Evolutionary conservation across 2,888 invertebrate genomes (phyloP).

Genomic region (Drosophila robusta): DNA sequence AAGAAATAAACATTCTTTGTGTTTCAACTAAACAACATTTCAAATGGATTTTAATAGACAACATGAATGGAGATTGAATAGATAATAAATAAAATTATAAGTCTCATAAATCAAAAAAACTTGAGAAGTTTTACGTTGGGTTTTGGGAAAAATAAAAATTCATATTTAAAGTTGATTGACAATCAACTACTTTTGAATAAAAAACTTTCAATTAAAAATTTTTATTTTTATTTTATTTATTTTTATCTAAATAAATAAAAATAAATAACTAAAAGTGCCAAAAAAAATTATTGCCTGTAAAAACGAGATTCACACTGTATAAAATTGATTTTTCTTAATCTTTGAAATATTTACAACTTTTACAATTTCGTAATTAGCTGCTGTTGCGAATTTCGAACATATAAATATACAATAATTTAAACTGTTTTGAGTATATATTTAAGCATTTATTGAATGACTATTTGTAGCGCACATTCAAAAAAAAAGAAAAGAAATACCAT

Average conservation of each 20-base stretch:
- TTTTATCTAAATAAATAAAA: too few relatives aligned
- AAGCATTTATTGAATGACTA: not conserved
- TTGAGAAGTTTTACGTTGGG: too few relatives aligned
- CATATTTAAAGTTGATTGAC: too few relatives aligned
- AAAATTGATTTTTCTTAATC: too few relatives aligned
- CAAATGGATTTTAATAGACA: conserved; percentile 23
- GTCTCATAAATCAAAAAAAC: not conserved
- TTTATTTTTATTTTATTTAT: too few relatives aligned
- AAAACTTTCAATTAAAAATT: too few relatives aligned
- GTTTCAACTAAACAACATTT: conserved; percentile 21
- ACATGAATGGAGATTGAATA: conserved; percentile 6
- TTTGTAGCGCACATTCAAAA: conserved; percentile 1
- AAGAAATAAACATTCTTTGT: conserved; percentile 35
- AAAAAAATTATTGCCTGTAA: too few relatives aligned
- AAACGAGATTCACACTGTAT: too few relatives aligned
- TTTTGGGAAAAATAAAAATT: too few relatives aligned
- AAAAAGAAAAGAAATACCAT: not conserved
- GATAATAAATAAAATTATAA: conserved; percentile 13
- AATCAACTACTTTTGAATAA: too few relatives aligned
- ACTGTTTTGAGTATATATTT: not conserved
- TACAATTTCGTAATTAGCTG: not conserved
- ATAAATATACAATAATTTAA: not conserved
- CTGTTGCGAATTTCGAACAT: not conserved
- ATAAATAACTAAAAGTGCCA: too few relatives aligned
- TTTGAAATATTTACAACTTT: too few relatives aligned